A percentile compares a stretch with the other conserved stretches of the same genome.
phyloP scores from a whole-genome alignment of 1,140 invertebrate species.

The Drosophila arizonae region DNA sequence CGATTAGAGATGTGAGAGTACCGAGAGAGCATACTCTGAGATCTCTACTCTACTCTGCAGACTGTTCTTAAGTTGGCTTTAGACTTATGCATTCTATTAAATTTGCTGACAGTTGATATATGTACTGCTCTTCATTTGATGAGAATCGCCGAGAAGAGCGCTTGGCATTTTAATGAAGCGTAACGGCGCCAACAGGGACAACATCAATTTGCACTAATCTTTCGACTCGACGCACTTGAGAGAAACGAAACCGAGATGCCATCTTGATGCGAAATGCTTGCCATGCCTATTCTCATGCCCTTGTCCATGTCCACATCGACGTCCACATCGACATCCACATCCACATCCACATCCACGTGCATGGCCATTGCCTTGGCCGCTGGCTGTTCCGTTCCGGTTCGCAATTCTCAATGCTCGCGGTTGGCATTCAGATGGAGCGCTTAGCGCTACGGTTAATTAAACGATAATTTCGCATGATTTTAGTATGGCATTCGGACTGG shows the following conservation, averaged over 20 bases:
- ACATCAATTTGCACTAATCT: slow-evolving; percentile 50
- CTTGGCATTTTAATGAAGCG: slow-evolving; percentile 28
- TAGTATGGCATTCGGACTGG: slow-evolving; percentile 33
- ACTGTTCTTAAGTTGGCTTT: too few relatives aligned
- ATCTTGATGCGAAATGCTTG: slow-evolving; percentile 3
- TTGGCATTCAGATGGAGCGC: slow-evolving; percentile 42
- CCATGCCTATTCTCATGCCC: slow-evolving; percentile 10
- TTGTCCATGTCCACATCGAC: not conserved
- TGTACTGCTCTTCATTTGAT: not conserved
- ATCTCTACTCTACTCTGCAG: too few relatives aligned
- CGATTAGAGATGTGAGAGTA: too few relatives aligned
- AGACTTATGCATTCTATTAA: too few relatives aligned
- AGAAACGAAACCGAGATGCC: slow-evolving; percentile 20
- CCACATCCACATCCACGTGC: not conserved
- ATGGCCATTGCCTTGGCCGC: not conserved
- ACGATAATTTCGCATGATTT: slow-evolving; percentile 79
- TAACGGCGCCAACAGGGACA: slow-evolving; percentile 39
- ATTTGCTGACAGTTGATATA: not conserved
- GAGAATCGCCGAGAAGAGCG: slow-evolving; percentile 16
- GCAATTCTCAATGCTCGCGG: slow-evolving; percentile 18
- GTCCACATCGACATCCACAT: not conserved
- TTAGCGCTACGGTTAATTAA: slow-evolving; percentile 75
- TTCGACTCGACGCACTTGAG: slow-evolving; percentile 39
- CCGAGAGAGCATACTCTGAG: too few relatives aligned
- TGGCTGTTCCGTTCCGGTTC: slow-evolving; percentile 13